Evolutionary conservation across 2,888 invertebrate genomes (phyloP).

Genomic region (Phyto melanocephala): DNA sequence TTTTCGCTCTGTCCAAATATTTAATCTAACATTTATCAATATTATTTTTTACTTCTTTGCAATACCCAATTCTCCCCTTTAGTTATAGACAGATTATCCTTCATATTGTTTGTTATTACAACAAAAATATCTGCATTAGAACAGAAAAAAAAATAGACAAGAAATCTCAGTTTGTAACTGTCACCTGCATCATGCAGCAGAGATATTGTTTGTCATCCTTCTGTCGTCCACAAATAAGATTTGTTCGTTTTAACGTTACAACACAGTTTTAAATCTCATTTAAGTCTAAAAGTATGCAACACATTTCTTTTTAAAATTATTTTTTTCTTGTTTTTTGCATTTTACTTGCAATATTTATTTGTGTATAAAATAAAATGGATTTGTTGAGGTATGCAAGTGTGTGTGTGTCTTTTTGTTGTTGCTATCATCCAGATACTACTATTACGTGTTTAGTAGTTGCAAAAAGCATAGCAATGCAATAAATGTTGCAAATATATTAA

Average conservation of each 20-base stretch:
- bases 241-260: constrained; percentile 40
- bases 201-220: background rate
- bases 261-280: constrained; percentile 57
- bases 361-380: background rate
- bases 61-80: background rate
- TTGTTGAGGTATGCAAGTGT: background rate
- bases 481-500: constrained; percentile 70
- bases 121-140: constrained; percentile 47
- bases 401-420: constrained; percentile 8
- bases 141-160: constrained; percentile 14
- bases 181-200: constrained; percentile 54
- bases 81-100: background rate
- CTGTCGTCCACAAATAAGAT: constrained; percentile 45
- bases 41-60: constrained; percentile 13
- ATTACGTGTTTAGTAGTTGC: constrained; percentile 46
- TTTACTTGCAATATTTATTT: constrained; percentile 8
- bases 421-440: constrained; percentile 45
- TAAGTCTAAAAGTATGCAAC: constrained; percentile 64
- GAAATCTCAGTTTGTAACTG: constrained; percentile 50
- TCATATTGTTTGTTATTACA: constrained; percentile 8
- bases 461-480: constrained; percentile 64
- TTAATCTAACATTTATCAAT: constrained; percentile 47
- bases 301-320: constrained; percentile 35
- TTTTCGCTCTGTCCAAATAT: background rate
- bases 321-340: background rate